These are phyloP conservation scores for Osmerus eperlanus DNA, from an alignment of 2,113 vertebrate genomes.

Conservation along the genomic window DNA sequence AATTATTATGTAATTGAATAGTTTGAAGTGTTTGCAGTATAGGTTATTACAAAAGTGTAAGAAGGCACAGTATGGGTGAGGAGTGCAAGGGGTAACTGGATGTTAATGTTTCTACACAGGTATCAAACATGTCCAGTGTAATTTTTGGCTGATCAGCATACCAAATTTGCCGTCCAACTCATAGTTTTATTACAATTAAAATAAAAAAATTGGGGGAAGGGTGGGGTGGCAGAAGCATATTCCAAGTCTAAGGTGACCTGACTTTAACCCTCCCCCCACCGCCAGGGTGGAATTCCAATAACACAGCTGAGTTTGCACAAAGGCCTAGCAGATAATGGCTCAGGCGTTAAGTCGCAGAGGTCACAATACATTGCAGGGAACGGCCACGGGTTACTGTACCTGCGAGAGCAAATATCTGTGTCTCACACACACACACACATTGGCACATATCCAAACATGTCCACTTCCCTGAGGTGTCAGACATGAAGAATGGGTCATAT, in stretches of 20 bases:
- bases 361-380: constrained; percentile 56
- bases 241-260: constrained; percentile 59
- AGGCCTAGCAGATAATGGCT: constrained; percentile 60
- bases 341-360: constrained; percentile 46
- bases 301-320: constrained; percentile 73
- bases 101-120: too few species aligned
- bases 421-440: constrained; percentile 14
- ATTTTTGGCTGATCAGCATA: background rate
- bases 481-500: constrained; percentile 67
- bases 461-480: constrained; percentile 50
- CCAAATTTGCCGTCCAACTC: constrained; percentile 31
- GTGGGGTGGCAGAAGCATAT: constrained; percentile 36
- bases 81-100: too few species aligned
- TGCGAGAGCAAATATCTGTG: constrained; percentile 61
- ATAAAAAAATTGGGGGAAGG: constrained; percentile 38
- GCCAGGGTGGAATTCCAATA: constrained; percentile 61
- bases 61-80: too few species aligned
- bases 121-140: background rate
- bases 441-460: constrained; percentile 62
- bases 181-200: constrained; percentile 51
- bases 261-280: constrained; percentile 63
- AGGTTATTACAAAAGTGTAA: too few species aligned
- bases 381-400: constrained; percentile 53
- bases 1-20: too few species aligned
- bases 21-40: too few species aligned